Conservation (phyloP, 30 jellyfish, hydroid and myxozoan species). For the Turritopsis dohrnii region DNA sequence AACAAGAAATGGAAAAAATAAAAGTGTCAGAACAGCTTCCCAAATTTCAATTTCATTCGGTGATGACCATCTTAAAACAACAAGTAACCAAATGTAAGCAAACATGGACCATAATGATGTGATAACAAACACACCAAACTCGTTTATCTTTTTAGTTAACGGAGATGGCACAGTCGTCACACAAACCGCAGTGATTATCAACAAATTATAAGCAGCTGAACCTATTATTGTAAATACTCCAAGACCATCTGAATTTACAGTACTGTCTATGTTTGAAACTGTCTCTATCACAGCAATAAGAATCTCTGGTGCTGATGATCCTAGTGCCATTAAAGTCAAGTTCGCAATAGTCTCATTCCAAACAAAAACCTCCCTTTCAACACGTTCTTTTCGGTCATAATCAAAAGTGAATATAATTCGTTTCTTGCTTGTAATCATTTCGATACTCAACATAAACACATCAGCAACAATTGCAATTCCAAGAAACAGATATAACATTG, state of each 20-base stretch:
- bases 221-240: conserved; percentile 84
- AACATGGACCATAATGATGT: conserved; percentile 76
- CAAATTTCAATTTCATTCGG: conserved; percentile 76
- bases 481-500: conserved; percentile 63
- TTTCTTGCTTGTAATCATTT: conserved; percentile 82
- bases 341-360: conserved; percentile 95
- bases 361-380: conserved; percentile 63
- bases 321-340: conserved; percentile 87
- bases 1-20: conserved; percentile 71
- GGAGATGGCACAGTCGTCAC: conserved; percentile 56
- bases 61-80: conserved; percentile 78
- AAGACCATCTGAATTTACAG: conserved; percentile 32
- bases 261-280: conserved; percentile 34
- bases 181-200: conserved; percentile 78
- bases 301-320: conserved; percentile 94
- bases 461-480: conserved; percentile 95
- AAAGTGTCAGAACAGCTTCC: conserved; percentile 76
- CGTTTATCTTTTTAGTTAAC: conserved; percentile 51
- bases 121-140: conserved; percentile 77
- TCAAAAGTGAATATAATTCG: conserved; percentile 59
- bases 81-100: conserved; percentile 85
- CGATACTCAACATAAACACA: conserved; percentile 80
- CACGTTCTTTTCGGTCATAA: conserved; percentile 50
- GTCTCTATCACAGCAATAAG: conserved; percentile 87
- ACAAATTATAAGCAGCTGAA: conserved; percentile 75